Evolutionary conservation across 2,888 invertebrate species (phyloP).

Genomic region (Tetramorium bicarinatum): DNA sequence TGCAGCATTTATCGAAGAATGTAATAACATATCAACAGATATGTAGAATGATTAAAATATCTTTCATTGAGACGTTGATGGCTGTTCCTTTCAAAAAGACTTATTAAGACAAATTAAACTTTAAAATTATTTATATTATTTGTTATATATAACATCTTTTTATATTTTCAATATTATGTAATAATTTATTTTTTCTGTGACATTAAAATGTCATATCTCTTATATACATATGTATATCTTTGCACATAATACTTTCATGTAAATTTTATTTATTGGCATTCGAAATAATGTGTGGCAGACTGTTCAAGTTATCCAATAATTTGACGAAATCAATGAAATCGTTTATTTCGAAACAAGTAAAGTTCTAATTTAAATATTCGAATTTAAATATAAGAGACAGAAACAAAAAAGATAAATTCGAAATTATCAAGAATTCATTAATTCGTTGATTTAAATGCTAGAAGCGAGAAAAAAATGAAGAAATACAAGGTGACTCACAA

Average conservation of each 20-base stretch:
- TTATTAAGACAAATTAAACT: neutral
- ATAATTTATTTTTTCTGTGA: neutral
- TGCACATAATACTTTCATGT: neutral
- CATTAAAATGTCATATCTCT: neutral
- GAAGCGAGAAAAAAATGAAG: slow-evolving; percentile 51
- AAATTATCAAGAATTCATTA: slow-evolving; percentile 46
- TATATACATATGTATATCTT: neutral
- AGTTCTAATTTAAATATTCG: slow-evolving; percentile 57
- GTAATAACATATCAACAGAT: neutral
- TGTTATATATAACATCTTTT: neutral
- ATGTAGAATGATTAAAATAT: neutral
- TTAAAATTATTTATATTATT: neutral
- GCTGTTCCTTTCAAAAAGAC: neutral
- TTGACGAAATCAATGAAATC: neutral
- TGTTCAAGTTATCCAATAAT: neutral
- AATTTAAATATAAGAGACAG: too few species aligned
- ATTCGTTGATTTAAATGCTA: slow-evolving; percentile 33
- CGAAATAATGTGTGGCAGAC: neutral
- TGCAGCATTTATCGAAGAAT: neutral
- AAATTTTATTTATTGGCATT: neutral
- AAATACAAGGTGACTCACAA: slow-evolving; percentile 66
- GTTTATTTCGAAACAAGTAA: neutral
- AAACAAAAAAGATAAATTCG: slow-evolving; percentile 25
- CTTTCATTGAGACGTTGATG: neutral
- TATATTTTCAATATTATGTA: neutral